These are phyloP conservation scores for Ips nitidus DNA, from an alignment of 1,140 invertebrate genomes.

Conservation along the genomic window DNA sequence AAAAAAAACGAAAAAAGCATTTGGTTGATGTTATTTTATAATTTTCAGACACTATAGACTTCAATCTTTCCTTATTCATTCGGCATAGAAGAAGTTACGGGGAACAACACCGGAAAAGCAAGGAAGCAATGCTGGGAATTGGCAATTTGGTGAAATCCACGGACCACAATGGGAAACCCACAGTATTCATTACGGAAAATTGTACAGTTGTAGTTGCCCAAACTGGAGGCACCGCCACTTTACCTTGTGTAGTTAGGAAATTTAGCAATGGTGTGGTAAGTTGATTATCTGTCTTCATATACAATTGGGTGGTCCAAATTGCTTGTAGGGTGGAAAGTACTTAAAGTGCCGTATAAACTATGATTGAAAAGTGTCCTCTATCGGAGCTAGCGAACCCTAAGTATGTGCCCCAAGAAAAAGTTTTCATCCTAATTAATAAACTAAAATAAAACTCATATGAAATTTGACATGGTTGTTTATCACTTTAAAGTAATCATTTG, in stretches of 20 bases:
- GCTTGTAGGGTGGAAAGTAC: not conserved
- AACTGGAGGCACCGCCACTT: constrained; percentile 67
- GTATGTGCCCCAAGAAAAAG: not conserved
- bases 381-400: not conserved
- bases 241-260: constrained; percentile 70
- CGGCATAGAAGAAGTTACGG: constrained; percentile 44
- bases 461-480: too few species aligned
- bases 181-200: constrained; percentile 57
- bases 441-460: too few species aligned
- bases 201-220: constrained; percentile 69
- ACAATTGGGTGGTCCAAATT: not conserved
- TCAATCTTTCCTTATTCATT: constrained; percentile 26
- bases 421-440: too few species aligned
- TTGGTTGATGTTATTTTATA: not conserved
- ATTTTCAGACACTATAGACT: constrained; percentile 23
- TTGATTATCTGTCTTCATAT: constrained; percentile 33
- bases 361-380: too few species aligned
- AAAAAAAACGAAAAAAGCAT: too few species aligned
- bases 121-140: constrained; percentile 35
- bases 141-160: constrained; percentile 38
- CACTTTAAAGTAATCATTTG: too few species aligned
- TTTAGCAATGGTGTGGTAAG: constrained; percentile 72
- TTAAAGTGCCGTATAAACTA: not conserved
- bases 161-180: constrained; percentile 35
- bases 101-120: constrained; percentile 42